A percentile compares a stretch with the other conserved stretches of the same genome.
Evolutionary conservation across 2,113 vertebrate species (phyloP).

Genomic region (Rhea americana): DNA sequence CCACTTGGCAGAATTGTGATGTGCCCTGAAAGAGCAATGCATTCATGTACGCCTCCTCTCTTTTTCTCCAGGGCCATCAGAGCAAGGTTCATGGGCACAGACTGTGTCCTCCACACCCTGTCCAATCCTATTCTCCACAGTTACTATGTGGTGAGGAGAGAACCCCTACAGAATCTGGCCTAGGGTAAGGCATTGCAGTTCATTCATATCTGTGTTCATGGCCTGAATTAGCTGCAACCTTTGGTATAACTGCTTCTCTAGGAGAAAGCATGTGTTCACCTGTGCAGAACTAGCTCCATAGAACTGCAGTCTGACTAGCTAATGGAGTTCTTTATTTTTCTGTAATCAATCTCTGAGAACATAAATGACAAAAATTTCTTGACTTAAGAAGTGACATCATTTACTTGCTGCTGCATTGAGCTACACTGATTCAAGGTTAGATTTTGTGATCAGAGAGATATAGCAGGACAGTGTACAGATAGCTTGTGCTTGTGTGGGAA

Average conservation of each 20-base stretch:
- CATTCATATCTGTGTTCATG: neutral
- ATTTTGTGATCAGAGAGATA: neutral
- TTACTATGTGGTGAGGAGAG: neutral
- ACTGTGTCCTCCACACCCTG: neutral
- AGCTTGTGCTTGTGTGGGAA: neutral
- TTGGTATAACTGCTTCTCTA: neutral
- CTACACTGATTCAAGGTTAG: accelerated
- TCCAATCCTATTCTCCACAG: neutral
- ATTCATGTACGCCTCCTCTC: neutral
- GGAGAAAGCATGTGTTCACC: neutral
- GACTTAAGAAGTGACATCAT: neutral
- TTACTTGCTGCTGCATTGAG: neutral
- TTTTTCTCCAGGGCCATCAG: neutral
- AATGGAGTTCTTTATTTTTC: neutral
- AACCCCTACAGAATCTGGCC: neutral
- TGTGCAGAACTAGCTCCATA: neutral
- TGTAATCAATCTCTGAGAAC: neutral
- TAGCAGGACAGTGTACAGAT: accelerated
- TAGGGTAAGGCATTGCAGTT: neutral
- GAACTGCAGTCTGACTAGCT: neutral
- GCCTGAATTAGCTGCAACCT: neutral
- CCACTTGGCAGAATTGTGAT: neutral
- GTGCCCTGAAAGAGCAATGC: neutral
- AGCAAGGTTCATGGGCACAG: neutral
- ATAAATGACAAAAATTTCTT: neutral